Percentiles rank a stretch among this genome's conserved stretches.
Evolutionary conservation across 2,113 vertebrate species (phyloP).

Genomic region (Sarotherodon lohbergeri): DNA sequence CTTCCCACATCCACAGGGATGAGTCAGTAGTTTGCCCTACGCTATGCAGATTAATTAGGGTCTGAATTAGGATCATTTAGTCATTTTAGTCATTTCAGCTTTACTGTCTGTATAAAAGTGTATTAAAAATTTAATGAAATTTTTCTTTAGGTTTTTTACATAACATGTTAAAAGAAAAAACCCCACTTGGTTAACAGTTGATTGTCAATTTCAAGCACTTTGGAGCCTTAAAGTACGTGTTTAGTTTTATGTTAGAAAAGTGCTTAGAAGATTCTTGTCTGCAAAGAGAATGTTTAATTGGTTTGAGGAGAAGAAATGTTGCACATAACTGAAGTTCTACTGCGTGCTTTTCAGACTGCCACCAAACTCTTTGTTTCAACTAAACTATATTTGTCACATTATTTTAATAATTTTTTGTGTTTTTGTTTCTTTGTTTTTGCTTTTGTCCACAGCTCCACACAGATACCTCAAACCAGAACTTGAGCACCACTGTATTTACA

Average conservation of each 20-base stretch:
- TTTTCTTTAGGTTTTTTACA: background rate
- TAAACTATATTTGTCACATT: background rate
- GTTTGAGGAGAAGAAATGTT: background rate
- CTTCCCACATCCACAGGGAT: slow-evolving; percentile 15
- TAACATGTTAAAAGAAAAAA: background rate
- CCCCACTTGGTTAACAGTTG: background rate
- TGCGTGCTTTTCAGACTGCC: background rate
- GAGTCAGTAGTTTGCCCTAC: slow-evolving; percentile 38
- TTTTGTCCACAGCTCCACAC: background rate
- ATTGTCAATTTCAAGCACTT: background rate
- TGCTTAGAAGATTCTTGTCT: background rate
- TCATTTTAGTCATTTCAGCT: background rate
- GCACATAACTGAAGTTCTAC: background rate
- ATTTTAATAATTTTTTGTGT: background rate
- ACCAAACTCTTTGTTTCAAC: background rate
- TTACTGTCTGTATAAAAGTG: background rate
- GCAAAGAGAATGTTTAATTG: background rate
- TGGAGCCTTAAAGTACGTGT: background rate
- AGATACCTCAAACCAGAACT: background rate
- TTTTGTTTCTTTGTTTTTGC: background rate
- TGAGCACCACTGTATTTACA: background rate
- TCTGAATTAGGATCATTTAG: slow-evolving; percentile 9
- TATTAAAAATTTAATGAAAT: background rate
- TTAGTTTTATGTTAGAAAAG: slow-evolving; percentile 4
- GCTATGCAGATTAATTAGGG: background rate